Conservation (phyloP, 1,140 invertebrate genomes). For the Drosophila nigromelanica region DNA sequence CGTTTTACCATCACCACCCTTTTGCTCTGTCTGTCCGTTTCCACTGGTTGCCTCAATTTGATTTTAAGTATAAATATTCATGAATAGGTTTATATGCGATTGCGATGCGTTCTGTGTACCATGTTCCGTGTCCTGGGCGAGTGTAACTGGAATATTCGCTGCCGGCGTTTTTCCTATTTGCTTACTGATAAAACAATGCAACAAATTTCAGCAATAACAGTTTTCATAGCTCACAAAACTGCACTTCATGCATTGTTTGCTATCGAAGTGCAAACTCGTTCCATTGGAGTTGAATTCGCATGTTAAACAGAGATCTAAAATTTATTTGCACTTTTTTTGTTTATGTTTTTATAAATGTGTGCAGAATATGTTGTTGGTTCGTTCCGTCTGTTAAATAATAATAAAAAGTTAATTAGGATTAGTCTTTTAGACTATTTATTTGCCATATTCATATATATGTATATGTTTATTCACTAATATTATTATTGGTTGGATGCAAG, state of each 20-base stretch:
- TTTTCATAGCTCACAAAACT: slow-evolving; percentile 27
- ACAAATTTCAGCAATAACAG: slow-evolving; percentile 42
- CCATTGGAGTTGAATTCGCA: not conserved
- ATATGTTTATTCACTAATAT: not conserved
- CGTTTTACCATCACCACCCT: not conserved
- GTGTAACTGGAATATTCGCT: slow-evolving; percentile 13
- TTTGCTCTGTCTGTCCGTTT: not conserved
- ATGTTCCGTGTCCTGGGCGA: not conserved
- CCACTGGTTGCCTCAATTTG: slow-evolving; percentile 43
- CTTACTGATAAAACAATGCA: slow-evolving; percentile 37
- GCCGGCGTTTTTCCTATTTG: slow-evolving; percentile 21
- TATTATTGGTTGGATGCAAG: no score
- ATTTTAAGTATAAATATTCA: slow-evolving; percentile 57
- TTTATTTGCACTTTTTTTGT: not conserved
- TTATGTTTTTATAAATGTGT: no score
- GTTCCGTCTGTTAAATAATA: no score
- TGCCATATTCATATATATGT: no score
- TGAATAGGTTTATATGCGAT: slow-evolving; percentile 43
- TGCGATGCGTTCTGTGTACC: slow-evolving; percentile 26
- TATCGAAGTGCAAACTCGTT: slow-evolving; percentile 2
- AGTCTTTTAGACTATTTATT: no score
- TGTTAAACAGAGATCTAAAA: not conserved
- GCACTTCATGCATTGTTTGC: slow-evolving; percentile 31
- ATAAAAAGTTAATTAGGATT: no score
- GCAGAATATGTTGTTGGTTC: no score